A percentile compares a stretch with the other conserved stretches of the same genome.
These are phyloP conservation scores for Diorhabda sublineata DNA, from an alignment of 1,140 invertebrate genomes.

Conservation along the genomic window DNA sequence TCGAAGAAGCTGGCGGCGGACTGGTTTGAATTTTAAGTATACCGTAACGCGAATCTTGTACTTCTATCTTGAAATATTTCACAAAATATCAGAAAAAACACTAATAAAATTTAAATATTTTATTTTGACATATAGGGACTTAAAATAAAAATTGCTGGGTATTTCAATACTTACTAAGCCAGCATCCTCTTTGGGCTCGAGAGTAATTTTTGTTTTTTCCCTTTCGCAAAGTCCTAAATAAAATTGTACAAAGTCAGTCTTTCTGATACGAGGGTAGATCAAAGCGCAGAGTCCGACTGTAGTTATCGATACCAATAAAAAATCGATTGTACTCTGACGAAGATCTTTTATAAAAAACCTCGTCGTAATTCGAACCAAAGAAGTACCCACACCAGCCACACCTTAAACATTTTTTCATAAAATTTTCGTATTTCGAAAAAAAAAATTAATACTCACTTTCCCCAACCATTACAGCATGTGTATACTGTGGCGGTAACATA, in stretches of 20 bases:
- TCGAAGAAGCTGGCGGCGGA: slow-evolving; percentile 44
- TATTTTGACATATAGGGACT: neutral
- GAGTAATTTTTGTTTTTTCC: slow-evolving; percentile 65
- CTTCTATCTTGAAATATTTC: slow-evolving; percentile 48
- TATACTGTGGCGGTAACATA: slow-evolving; percentile 83
- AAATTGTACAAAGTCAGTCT: slow-evolving; percentile 77
- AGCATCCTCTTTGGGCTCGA: slow-evolving; percentile 76
- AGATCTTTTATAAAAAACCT: slow-evolving; percentile 71
- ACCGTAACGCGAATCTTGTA: slow-evolving; percentile 56
- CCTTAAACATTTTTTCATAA: slow-evolving; percentile 51
- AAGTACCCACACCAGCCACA: slow-evolving; percentile 81
- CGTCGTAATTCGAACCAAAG: slow-evolving; percentile 75
- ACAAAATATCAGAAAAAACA: neutral
- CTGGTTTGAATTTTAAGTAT: slow-evolving; percentile 57
- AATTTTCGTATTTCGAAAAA: neutral
- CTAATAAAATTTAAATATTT: no score
- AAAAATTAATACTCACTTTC: slow-evolving; percentile 66
- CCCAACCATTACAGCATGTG: slow-evolving; percentile 89
- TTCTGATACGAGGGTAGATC: slow-evolving; percentile 69
- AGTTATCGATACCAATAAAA: slow-evolving; percentile 74
- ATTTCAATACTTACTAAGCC: slow-evolving; percentile 58
- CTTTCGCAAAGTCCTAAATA: slow-evolving; percentile 72
- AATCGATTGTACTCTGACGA: slow-evolving; percentile 76
- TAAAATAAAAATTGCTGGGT: neutral
- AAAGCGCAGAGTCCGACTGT: slow-evolving; percentile 71